Percentiles rank a stretch among this genome's conserved stretches.
These are phyloP conservation scores for Etia nguti DNA, from an alignment of 2,113 vertebrate species.

Conservation along the genomic window DNA sequence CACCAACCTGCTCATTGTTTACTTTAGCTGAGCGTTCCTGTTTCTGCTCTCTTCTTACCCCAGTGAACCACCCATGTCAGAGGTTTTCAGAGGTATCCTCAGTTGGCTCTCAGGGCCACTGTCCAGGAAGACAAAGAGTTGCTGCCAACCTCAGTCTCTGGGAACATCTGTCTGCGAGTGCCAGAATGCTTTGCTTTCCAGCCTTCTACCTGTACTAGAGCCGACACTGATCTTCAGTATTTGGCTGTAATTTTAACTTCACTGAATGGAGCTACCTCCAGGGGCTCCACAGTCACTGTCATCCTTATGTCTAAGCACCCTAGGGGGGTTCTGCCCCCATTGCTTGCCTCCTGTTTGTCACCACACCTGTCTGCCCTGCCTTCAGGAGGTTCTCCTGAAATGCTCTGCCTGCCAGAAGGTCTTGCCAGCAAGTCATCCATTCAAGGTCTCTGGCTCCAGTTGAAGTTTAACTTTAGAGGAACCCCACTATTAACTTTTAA, in stretches of 20 bases:
- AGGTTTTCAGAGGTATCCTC: not conserved
- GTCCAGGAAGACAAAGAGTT: not conserved
- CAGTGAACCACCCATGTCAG: not conserved
- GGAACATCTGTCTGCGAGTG: not conserved
- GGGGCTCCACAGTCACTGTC: not conserved
- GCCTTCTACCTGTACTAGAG: not conserved
- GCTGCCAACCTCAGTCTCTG: not conserved
- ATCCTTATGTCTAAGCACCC: not conserved
- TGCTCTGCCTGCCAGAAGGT: not conserved
- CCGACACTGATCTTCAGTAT: not conserved
- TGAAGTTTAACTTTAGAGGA: not conserved
- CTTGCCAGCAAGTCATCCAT: not conserved
- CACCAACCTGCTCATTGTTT: not conserved
- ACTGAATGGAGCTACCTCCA: not conserved
- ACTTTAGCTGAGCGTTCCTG: not conserved
- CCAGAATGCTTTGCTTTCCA: not conserved
- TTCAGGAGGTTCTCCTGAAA: not conserved
- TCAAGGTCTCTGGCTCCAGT: not conserved
- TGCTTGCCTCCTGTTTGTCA: not conserved
- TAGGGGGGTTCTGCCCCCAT: not conserved
- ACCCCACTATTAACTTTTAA: not conserved
- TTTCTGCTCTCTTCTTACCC: not conserved
- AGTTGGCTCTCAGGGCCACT: not conserved
- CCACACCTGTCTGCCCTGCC: not conserved
- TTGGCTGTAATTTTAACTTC: not conserved